Conservation (phyloP, 2,888 invertebrate species). For the Andricus curvator region DNA sequence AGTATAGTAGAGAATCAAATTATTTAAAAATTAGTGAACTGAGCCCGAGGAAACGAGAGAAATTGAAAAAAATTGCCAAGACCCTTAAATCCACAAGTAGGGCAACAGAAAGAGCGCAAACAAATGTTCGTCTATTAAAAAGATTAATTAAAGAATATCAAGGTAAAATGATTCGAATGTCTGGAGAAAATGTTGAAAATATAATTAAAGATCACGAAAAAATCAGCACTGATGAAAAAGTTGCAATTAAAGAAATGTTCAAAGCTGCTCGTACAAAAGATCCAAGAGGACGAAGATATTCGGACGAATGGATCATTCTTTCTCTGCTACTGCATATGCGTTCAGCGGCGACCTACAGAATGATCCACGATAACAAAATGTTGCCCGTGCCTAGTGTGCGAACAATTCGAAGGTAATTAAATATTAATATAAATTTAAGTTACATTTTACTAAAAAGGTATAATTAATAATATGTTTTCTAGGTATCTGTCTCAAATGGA, state of each 20-base stretch:
- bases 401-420: constrained; percentile 42
- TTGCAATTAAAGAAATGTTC: constrained; percentile 32
- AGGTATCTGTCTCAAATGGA: not conserved
- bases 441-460: not conserved
- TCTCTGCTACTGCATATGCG: constrained; percentile 30
- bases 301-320: constrained; percentile 1
- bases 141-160: not conserved
- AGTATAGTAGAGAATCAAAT: not conserved
- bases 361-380: constrained; percentile 26
- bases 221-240: not conserved
- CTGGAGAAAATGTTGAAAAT: not conserved
- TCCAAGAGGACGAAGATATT: not conserved
- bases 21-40: not conserved
- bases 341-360: constrained; percentile 30
- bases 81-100: not conserved
- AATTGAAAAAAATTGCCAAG: not conserved
- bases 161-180: not conserved
- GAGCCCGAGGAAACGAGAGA: not conserved
- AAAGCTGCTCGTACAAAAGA: not conserved
- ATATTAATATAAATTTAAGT: not conserved
- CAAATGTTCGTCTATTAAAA: not conserved
- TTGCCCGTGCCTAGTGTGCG: constrained; percentile 40
- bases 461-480: not conserved
- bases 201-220: not conserved
- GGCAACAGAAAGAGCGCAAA: not conserved